Evolutionary conservation across 2,113 vertebrate species (phyloP), one percentile per base, ranked within the genome.

Genomic region (Cebidichthys violaceus): DNA sequence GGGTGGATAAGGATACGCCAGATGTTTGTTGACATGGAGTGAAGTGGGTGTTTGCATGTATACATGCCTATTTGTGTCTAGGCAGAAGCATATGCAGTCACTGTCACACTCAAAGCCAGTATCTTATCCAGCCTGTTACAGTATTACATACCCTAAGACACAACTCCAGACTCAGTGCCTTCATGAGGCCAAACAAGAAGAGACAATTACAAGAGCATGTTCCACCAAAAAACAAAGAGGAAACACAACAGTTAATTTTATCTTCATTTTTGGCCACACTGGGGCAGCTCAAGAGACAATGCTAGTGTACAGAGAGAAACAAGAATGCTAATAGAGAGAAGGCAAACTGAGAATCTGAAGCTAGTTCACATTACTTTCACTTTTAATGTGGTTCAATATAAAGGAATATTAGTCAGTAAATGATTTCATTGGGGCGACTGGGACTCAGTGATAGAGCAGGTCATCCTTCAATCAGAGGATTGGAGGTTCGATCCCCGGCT

Each of bases 11-110:
- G 45, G 75, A 67, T 68, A 78, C 39, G 27, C 55, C 90, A 96
- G 93, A 90, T 93, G 92, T 93, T 94, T 91, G 81, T 45, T 93
- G 87, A 90, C 85, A 94, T 93, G 64, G 37, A 61, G 50, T 79
- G 62, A 79, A 66, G 62, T 55, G 13, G 55, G 57, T 72, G 61
- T 73, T 64, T 75, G 70, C 37, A 77, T 80, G 55, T 64, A 24
- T 76, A 27, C 20, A 14, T 85, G n/a, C 20, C 7, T 47, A 11
- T 60, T 37, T 4, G n/a, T 61, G 20, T 37, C 8, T 9, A 39
- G 27, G 20, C 20, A 43, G 55, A 73, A 22, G 70, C 55, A 45
- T 43, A 71, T 13, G n/a, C 70, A 62, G 14, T 54, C 33, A 4
- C 1, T 59, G n/a, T 77, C 27, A 33, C 37, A 45, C 20, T 65